phyloP scores from a whole-genome alignment of 2,113 vertebrate genomes.

The Polypterus senegalus region DNA sequence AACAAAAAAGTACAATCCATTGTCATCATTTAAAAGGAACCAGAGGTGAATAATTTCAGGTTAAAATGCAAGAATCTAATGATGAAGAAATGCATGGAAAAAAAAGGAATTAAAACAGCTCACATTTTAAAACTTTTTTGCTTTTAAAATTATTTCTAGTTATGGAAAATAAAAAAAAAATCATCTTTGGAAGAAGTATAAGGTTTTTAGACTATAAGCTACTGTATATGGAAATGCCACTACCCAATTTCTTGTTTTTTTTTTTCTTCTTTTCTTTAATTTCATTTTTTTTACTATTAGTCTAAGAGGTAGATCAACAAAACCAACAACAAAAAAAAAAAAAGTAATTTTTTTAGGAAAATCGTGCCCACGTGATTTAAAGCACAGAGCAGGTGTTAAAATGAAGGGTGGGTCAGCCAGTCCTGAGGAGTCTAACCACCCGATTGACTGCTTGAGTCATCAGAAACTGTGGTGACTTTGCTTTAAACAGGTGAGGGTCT shows the following conservation, averaged over 20 bases:
- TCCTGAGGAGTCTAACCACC: slow-evolving; percentile 8
- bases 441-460: background rate
- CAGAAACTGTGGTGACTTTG: slow-evolving; percentile 13
- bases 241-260: slow-evolving; percentile 59
- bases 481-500: slow-evolving; percentile 17
- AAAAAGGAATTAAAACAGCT: slow-evolving; percentile 29
- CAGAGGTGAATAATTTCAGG: slow-evolving; percentile 33
- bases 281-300: slow-evolving; percentile 51
- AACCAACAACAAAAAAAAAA: slow-evolving; percentile 36
- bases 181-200: slow-evolving; percentile 74
- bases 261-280: slow-evolving; percentile 43
- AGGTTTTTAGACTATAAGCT: slow-evolving; percentile 55
- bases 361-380: slow-evolving; percentile 35
- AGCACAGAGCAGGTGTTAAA: slow-evolving; percentile 24
- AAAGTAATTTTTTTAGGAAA: slow-evolving; percentile 34
- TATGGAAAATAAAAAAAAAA: slow-evolving; percentile 43
- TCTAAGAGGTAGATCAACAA: slow-evolving; percentile 94
- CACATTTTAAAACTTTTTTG: slow-evolving; percentile 32
- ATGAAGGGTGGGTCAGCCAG: slow-evolving; percentile 17
- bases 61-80: slow-evolving; percentile 37
- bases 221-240: slow-evolving; percentile 72
- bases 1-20: slow-evolving; percentile 60
- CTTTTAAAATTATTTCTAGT: slow-evolving; percentile 33
- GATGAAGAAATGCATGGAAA: slow-evolving; percentile 20
- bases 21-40: slow-evolving; percentile 45